Evolutionary conservation across 1,140 invertebrate genomes (phyloP).

Genomic region (Brachionus rotundiformis): DNA sequence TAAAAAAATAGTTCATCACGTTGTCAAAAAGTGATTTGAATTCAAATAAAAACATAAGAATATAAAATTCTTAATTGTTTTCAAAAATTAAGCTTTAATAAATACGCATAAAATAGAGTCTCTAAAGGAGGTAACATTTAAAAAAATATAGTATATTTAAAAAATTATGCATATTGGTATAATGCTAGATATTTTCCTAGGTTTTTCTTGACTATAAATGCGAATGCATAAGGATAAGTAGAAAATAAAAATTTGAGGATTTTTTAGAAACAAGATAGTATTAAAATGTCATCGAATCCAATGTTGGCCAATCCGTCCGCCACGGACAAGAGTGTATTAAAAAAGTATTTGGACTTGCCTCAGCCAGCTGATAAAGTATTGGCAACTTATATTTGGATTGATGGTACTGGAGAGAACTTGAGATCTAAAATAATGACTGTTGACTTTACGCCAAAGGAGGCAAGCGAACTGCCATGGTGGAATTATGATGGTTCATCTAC

Average conservation of each 20-base stretch:
- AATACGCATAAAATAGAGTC: neutral
- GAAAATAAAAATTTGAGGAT: conserved; percentile 68
- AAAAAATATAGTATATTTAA: neutral
- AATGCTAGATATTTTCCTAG: neutral
- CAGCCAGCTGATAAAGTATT: conserved; percentile 40
- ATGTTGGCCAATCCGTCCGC: conserved; percentile 43
- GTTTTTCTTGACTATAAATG: neutral
- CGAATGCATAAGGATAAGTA: neutral
- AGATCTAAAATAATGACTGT: conserved; percentile 84
- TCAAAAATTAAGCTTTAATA: neutral
- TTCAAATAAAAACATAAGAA: neutral
- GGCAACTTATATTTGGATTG: conserved; percentile 84
- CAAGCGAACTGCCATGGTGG: conserved; percentile 86
- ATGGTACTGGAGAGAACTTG: conserved; percentile 84
- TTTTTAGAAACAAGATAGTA: conserved; percentile 78
- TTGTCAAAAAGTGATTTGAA: neutral
- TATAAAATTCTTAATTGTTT: neutral
- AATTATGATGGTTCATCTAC: conserved; percentile 86
- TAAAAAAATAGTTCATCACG: neutral
- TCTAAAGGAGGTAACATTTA: neutral
- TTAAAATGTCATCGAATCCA: conserved; percentile 27
- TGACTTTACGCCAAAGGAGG: conserved; percentile 73
- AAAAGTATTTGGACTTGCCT: conserved; percentile 41
- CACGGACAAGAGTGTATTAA: conserved; percentile 41
- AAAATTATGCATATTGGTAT: neutral